Conservation (phyloP, 2,797 vertebrate genomes). For the Phrynocephalus vlangalii region DNA sequence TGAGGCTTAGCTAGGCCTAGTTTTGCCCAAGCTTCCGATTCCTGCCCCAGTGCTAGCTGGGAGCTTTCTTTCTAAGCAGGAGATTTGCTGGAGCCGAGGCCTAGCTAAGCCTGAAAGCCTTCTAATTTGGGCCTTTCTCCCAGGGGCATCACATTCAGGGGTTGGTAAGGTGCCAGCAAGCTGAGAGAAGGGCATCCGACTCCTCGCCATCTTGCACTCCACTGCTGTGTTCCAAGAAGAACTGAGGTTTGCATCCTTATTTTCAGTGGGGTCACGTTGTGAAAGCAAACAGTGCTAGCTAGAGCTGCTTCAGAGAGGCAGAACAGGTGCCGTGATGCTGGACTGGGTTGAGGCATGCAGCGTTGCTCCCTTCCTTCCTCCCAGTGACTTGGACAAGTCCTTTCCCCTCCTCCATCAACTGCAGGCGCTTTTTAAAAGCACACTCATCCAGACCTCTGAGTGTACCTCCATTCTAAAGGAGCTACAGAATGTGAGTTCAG, state of each 20-base stretch:
- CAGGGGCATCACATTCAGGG: too few relatives aligned
- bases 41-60: too few relatives aligned
- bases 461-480: neutral
- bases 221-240: constrained; percentile 13
- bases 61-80: too few relatives aligned
- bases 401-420: too few relatives aligned
- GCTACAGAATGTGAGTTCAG: neutral
- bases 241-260: neutral
- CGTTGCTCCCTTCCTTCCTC: neutral
- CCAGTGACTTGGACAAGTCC: neutral
- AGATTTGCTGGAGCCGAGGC: too few relatives aligned
- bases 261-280: neutral
- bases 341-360: neutral
- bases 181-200: neutral
- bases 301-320: too few relatives aligned
- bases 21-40: too few relatives aligned
- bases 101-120: too few relatives aligned
- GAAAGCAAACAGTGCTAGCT: neutral
- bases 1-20: too few relatives aligned
- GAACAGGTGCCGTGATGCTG: neutral
- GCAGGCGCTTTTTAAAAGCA: neutral
- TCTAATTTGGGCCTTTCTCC: too few relatives aligned
- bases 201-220: neutral
- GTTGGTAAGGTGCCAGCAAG: too few relatives aligned
- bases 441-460: neutral